These are phyloP conservation scores for Zootermopsis nevadensis DNA, from an alignment of 2,888 invertebrate genomes.

Conservation along the genomic window DNA sequence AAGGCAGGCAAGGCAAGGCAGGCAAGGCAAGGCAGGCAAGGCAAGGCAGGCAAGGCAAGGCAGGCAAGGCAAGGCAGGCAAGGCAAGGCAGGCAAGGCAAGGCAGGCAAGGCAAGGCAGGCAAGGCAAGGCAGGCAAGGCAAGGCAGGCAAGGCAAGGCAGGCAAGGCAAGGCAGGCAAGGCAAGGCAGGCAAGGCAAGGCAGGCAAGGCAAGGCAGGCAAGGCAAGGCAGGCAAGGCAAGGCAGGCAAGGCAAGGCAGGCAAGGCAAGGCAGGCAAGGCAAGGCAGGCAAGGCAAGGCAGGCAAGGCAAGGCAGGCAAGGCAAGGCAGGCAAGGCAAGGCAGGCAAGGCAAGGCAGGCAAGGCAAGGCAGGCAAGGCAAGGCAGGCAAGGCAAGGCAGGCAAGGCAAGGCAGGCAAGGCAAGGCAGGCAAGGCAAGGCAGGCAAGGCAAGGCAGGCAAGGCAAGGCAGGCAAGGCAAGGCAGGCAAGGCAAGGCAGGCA, in stretches of 20 bases:
- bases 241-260: background rate
- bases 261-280: background rate
- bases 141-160: background rate
- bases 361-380: background rate
- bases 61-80: background rate
- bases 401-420: background rate
- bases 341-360: too few relatives aligned
- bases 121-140: background rate
- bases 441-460: background rate
- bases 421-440: background rate
- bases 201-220: background rate
- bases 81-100: background rate
- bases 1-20: background rate
- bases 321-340: background rate
- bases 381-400: background rate
- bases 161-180: background rate
- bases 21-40: too few relatives aligned
- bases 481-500: constrained; percentile 1
- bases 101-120: background rate
- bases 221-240: background rate
- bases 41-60: background rate
- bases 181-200: background rate
- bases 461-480: too few relatives aligned
- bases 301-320: too few relatives aligned
- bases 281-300: background rate